A percentile compares a stretch with the other conserved stretches of the same genome.
Evolutionary conservation across 2,797 vertebrate species (phyloP).

Genomic region (Setipinna tenuifilis): DNA sequence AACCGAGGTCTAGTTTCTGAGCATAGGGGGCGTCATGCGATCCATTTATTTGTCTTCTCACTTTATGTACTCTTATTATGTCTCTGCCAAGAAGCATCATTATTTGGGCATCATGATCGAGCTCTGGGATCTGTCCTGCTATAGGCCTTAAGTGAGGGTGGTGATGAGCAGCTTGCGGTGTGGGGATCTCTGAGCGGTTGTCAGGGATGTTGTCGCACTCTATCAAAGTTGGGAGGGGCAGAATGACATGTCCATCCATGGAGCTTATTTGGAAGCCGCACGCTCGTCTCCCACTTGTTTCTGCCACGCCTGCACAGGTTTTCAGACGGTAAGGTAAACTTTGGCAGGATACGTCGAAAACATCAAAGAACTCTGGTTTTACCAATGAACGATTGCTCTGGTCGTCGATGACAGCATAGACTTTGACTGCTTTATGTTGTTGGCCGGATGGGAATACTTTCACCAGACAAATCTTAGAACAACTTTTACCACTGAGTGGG

Average conservation of each 20-base stretch:
- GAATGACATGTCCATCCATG: neutral
- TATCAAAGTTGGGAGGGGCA: slow-evolving; percentile 17
- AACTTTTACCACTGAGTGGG: neutral
- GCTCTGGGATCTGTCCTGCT: slow-evolving; percentile 26
- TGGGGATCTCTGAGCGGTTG: slow-evolving; percentile 26
- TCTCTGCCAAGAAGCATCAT: slow-evolving; percentile 32
- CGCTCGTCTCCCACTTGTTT: slow-evolving; percentile 8
- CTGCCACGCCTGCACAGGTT: neutral
- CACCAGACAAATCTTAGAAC: slow-evolving; percentile 29
- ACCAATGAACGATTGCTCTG: neutral
- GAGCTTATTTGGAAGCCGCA: slow-evolving; percentile 9
- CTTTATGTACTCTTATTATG: slow-evolving; percentile 33
- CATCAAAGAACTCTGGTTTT: neutral
- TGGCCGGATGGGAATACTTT: neutral
- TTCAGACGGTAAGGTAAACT: neutral
- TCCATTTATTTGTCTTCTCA: slow-evolving; percentile 28
- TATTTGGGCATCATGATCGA: slow-evolving; percentile 23
- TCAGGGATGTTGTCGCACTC: slow-evolving; percentile 24
- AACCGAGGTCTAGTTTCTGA: slow-evolving; percentile 5
- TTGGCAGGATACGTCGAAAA: neutral
- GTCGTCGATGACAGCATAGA: slow-evolving; percentile 22
- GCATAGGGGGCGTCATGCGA: slow-evolving; percentile 32
- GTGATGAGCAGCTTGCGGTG: slow-evolving; percentile 17
- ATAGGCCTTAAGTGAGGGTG: slow-evolving; percentile 26
- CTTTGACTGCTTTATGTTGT: neutral